phyloP scores from a whole-genome alignment of 2,888 invertebrate genomes.

The Polietes domitor region DNA sequence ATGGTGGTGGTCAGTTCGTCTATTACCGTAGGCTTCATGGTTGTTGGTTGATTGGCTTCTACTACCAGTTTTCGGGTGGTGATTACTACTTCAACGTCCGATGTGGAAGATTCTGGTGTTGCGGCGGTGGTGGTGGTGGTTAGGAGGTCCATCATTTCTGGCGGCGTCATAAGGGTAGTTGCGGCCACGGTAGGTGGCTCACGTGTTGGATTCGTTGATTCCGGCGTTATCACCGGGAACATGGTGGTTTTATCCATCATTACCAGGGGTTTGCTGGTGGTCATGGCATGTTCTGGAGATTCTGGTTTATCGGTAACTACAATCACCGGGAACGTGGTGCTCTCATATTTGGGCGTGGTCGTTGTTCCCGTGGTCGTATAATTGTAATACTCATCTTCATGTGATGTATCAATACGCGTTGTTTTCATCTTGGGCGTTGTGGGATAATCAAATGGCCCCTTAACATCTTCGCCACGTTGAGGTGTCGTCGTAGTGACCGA shows the following conservation, averaged over 20 bases:
- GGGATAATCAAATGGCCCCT: conserved; percentile 70
- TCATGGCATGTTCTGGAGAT: conserved; percentile 64
- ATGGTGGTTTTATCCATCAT: conserved; percentile 62
- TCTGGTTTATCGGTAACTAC: conserved; percentile 61
- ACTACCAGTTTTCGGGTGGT: background rate
- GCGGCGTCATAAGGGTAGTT: conserved; percentile 69
- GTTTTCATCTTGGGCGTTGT: conserved; percentile 77
- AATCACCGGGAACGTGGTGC: conserved; percentile 68
- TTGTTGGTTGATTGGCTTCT: background rate
- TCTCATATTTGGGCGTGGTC: conserved; percentile 70
- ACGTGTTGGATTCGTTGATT: conserved; percentile 66
- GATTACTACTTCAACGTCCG: conserved; percentile 25
- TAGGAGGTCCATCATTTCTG: conserved; percentile 70
- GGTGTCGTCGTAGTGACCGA: conserved; percentile 61
- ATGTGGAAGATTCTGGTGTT: background rate
- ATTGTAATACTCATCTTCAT: conserved; percentile 74
- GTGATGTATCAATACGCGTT: conserved; percentile 79
- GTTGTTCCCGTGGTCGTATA: conserved; percentile 71
- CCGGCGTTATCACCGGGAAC: conserved; percentile 69
- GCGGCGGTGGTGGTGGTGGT: conserved; percentile 56
- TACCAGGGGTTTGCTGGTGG: conserved; percentile 60
- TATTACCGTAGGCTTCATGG: conserved; percentile 31
- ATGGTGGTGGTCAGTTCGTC: conserved; percentile 61
- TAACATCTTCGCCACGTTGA: conserved; percentile 69
- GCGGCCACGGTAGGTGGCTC: conserved; percentile 73